phyloP scores from a whole-genome alignment of 2,888 invertebrate species.

The Mimas tiliae region DNA sequence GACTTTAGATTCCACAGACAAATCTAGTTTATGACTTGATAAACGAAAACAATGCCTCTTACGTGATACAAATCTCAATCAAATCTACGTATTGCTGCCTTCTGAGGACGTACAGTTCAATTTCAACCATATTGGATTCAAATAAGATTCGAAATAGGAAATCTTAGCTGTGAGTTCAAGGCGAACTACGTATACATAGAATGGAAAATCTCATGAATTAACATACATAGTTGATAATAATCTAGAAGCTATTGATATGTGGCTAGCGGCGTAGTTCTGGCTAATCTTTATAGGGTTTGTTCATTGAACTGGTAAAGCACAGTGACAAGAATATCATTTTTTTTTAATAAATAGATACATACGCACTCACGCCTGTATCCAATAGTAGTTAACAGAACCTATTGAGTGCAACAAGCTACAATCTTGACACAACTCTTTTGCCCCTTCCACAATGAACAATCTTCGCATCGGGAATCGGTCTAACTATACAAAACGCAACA shows the following conservation, averaged over 20 bases:
- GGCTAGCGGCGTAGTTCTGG: slow-evolving; percentile 1
- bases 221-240: slow-evolving; percentile 18
- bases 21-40: slow-evolving; percentile 31
- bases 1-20: slow-evolving; percentile 23
- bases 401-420: no score
- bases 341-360: neutral
- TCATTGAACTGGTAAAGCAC: neutral
- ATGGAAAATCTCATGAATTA: slow-evolving; percentile 31
- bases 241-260: slow-evolving; percentile 18
- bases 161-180: slow-evolving; percentile 23
- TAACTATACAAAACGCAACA: no score
- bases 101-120: neutral
- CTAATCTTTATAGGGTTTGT: slow-evolving; percentile 1
- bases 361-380: no score
- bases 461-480: no score
- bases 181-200: slow-evolving; percentile 23
- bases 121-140: neutral
- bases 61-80: slow-evolving; percentile 31
- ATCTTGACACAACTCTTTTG: no score
- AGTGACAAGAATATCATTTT: neutral
- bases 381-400: no score
- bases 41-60: slow-evolving; percentile 30
- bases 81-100: slow-evolving; percentile 7
- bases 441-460: no score
- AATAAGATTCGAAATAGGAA: slow-evolving; percentile 13